Base-by-base conservation (phyloP, 2,797 vertebrate species). In the Poecilia picta region DNA sequence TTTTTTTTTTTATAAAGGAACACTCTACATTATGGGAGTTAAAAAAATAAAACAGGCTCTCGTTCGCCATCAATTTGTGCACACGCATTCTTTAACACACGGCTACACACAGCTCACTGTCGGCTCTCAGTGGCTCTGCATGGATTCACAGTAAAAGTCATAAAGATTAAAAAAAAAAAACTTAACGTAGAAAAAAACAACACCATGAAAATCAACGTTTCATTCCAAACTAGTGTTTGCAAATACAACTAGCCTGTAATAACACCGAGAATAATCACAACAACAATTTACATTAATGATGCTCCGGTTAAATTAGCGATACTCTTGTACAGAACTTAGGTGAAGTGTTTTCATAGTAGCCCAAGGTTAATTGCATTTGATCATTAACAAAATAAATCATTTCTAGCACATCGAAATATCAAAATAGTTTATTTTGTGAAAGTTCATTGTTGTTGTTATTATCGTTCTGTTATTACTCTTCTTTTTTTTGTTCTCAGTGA, bases 401-500 rank as follows among this genome's bases (percentile, higher is more conserved):
- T 94, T 95, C 89, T 92, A 94, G 92, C 92, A 89, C 84, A 73
- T 92, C 91, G 87, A 94, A 94, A 94, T 95, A 95, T 95, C 92
- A 95, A 95, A 95, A 95, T 95, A 95, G 89, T 93, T 93, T 95
- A 72, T 85, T 89, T 92, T 93, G 93, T 94, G 88, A 93, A 88
- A 92, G 93, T 92, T 92, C 90, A 92, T 93, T 95, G 94, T 95
- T 95, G 95, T 96, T 95, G 93, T 95, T 95, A 94, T 95, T 95
- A 95, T 95, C 92, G 84, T 88, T 92, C 89, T 88, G 92, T 92
- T 93, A 94, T 95, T 93, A 93, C 94, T 91, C 86, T 72, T 89
- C 77, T 88, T 83, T 43, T 73, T 41, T 86, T 89, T 90, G 81
- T 87, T 91, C 88, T 91, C 87, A 82, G 88, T 88, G 85, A 93